Evolutionary conservation across 2,113 vertebrate species (phyloP).

Genomic region (Castor canadensis): DNA sequence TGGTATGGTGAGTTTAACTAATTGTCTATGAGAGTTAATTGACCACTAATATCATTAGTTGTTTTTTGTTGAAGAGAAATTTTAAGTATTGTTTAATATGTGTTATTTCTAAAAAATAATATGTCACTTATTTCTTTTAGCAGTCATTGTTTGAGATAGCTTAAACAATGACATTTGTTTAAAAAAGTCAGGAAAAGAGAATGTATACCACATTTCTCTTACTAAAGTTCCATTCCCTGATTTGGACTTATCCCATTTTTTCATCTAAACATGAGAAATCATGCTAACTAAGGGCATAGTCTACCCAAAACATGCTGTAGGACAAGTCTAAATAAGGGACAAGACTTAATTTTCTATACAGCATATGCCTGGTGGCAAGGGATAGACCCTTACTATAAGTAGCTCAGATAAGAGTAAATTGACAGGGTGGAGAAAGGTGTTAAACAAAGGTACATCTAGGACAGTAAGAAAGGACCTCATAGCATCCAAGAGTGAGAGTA

Average conservation of each 20-base stretch:
- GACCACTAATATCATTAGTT: background rate
- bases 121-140: constrained; percentile 7
- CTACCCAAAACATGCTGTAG: background rate
- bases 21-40: constrained; percentile 19
- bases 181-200: background rate
- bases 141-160: background rate
- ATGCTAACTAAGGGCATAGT: background rate
- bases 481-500: background rate
- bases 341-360: background rate
- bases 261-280: background rate
- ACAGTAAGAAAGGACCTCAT: background rate
- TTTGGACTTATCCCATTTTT: background rate
- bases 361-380: background rate
- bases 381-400: background rate
- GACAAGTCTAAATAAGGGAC: background rate
- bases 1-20: constrained; percentile 86
- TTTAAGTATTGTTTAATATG: background rate
- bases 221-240: background rate
- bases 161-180: background rate
- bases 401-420: background rate
- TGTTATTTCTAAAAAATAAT: background rate
- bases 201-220: background rate
- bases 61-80: background rate
- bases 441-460: background rate
- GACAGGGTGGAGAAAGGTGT: background rate